Evolutionary conservation across 1,140 invertebrate genomes (phyloP).

Genomic region (Mercenaria mercenaria): DNA sequence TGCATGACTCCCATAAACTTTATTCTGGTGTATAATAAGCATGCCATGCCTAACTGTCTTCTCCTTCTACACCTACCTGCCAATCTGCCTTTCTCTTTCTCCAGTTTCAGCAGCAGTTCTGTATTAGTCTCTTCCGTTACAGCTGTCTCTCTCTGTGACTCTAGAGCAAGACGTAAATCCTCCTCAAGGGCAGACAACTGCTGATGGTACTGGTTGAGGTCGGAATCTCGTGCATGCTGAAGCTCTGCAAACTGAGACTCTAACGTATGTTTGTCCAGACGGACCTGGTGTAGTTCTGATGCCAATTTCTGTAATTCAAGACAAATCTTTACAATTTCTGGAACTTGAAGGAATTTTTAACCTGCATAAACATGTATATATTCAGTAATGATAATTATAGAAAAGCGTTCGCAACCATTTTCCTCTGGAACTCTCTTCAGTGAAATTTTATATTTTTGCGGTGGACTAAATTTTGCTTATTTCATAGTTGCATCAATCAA

Average conservation of each 20-base stretch:
- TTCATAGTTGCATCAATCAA: too few species aligned
- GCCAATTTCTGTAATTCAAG: slow-evolving; percentile 76
- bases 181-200: slow-evolving; percentile 74
- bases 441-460: too few species aligned
- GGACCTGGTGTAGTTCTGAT: slow-evolving; percentile 75
- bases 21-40: too few species aligned
- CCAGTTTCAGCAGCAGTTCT: slow-evolving; percentile 83
- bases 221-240: slow-evolving; percentile 69
- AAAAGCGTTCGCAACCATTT: too few species aligned
- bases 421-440: too few species aligned
- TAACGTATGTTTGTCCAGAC: slow-evolving; percentile 73
- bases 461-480: too few species aligned
- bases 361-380: background rate
- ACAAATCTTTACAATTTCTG: background rate
- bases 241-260: slow-evolving; percentile 74
- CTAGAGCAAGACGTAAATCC: slow-evolving; percentile 66
- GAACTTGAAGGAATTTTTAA: background rate
- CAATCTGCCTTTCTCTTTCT: slow-evolving; percentile 86
- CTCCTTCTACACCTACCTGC: slow-evolving; percentile 76
- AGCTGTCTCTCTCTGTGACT: slow-evolving; percentile 64
- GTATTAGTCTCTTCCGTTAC: slow-evolving; percentile 76
- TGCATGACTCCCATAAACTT: too few species aligned
- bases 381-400: too few species aligned
- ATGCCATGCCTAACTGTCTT: too few species aligned
- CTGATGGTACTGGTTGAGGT: slow-evolving; percentile 75